A percentile compares a stretch with the other conserved stretches of the same genome.
Conservation (phyloP, 2,888 invertebrate genomes). For the Harpagoxenus sublaevis region DNA sequence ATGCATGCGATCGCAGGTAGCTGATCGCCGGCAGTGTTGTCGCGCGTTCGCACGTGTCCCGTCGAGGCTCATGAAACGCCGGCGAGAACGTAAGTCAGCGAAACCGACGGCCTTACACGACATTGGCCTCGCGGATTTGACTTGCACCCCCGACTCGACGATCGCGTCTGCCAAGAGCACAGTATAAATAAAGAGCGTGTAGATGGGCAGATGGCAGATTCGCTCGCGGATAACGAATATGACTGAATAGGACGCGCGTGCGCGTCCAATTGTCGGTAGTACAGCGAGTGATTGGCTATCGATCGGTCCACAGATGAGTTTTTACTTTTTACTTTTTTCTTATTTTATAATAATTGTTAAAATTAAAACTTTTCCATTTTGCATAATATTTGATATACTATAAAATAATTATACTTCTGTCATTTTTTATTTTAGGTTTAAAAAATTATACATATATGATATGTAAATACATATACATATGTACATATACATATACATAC, state of each 20-base stretch:
- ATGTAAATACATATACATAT: too few species aligned
- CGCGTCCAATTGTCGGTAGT: not conserved
- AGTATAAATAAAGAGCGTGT: slow-evolving; percentile 22
- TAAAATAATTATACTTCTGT: not conserved
- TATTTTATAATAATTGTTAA: not conserved
- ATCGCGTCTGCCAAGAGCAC: slow-evolving; percentile 44
- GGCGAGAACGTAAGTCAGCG: slow-evolving; percentile 47
- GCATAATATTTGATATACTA: not conserved
- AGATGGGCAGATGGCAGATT: not conserved
- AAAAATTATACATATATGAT: not conserved
- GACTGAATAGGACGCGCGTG: not conserved
- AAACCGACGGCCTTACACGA: slow-evolving; percentile 64
- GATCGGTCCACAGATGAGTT: too few species aligned
- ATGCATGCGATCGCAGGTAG: slow-evolving; percentile 58
- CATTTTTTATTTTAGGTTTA: not conserved
- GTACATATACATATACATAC: too few species aligned
- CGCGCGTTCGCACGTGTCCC: slow-evolving; percentile 45
- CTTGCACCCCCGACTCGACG: not conserved
- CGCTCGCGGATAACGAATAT: not conserved
- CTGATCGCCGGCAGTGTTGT: slow-evolving; percentile 44
- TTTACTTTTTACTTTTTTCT: too few species aligned
- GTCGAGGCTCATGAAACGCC: slow-evolving; percentile 67
- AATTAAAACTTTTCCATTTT: not conserved
- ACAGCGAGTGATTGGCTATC: too few species aligned
- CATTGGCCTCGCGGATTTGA: slow-evolving; percentile 66